These are phyloP conservation scores for Cydia fagiglandana DNA, from an alignment of 1,140 invertebrate species.

Conservation along the genomic window DNA sequence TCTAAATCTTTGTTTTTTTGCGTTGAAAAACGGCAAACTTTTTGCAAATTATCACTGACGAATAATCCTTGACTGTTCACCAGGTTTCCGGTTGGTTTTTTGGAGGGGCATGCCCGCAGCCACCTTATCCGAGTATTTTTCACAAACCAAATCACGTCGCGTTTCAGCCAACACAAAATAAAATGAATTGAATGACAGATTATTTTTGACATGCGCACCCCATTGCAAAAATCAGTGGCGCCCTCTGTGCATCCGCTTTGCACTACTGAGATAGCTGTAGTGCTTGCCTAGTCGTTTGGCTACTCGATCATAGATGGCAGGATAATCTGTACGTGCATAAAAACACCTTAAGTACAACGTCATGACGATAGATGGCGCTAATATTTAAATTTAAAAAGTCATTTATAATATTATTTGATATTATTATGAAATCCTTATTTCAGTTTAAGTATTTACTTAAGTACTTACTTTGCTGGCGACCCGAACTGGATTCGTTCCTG, in stretches of 20 bases:
- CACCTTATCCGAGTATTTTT: constrained; percentile 55
- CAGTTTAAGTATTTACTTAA: too few relatives aligned
- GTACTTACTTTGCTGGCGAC: too few relatives aligned
- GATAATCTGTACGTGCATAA: not conserved
- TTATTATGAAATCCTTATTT: too few relatives aligned
- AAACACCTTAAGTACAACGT: too few relatives aligned
- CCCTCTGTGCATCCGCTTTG: constrained; percentile 45
- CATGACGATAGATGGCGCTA: constrained; percentile 22
- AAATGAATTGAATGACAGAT: constrained; percentile 73
- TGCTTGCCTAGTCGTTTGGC: constrained; percentile 13
- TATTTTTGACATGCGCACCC: constrained; percentile 73
- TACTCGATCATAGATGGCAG: constrained; percentile 42
- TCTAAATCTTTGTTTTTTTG: constrained; percentile 12
- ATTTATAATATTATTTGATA: too few relatives aligned
- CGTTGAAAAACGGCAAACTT: constrained; percentile 3
- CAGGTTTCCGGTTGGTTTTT: not conserved
- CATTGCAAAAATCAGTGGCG: constrained; percentile 48
- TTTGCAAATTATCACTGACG: constrained; percentile 10
- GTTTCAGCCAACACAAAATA: constrained; percentile 70
- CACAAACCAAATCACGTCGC: constrained; percentile 66
- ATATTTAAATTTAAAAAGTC: too few relatives aligned
- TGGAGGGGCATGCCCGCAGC: constrained; percentile 49
- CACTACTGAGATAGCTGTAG: constrained; percentile 4
- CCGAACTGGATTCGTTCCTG: too few relatives aligned
- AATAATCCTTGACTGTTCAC: constrained; percentile 2